Evolutionary conservation across 2,113 vertebrate species (phyloP).

Genomic region (Aphelocoma coerulescens): DNA sequence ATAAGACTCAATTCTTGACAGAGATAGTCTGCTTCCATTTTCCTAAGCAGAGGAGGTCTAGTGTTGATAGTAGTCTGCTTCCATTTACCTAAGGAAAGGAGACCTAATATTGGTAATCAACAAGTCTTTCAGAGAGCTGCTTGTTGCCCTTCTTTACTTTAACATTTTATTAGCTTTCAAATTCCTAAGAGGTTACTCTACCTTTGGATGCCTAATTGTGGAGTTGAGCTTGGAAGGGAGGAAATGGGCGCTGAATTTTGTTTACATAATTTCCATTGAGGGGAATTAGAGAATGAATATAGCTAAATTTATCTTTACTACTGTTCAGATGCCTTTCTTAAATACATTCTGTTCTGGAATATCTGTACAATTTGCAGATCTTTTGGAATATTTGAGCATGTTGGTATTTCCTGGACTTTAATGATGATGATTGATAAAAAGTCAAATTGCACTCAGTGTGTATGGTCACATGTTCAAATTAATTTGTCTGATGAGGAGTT

Average conservation of each 20-base stretch:
- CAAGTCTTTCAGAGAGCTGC: neutral
- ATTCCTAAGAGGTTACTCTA: neutral
- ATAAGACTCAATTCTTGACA: conserved; percentile 43
- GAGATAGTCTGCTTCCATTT: conserved; percentile 33
- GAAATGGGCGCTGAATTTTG: neutral
- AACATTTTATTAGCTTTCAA: conserved; percentile 27
- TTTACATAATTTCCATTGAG: neutral
- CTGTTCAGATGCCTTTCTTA: neutral
- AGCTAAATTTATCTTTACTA: neutral
- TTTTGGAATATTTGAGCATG: neutral
- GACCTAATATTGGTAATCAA: conserved; percentile 50
- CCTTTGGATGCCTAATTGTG: neutral
- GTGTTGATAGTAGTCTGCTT: conserved; percentile 48
- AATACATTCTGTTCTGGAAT: neutral
- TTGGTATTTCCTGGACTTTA: neutral
- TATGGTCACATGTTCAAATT: neutral
- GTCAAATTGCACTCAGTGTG: neutral
- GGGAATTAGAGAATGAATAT: neutral
- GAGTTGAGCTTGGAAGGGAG: neutral
- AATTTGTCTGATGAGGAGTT: neutral
- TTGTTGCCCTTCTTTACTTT: neutral
- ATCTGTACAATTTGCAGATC: neutral
- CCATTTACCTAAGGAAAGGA: conserved; percentile 25
- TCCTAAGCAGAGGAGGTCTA: conserved; percentile 6
- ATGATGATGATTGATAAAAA: neutral